Conservation (phyloP, 2,113 vertebrate species). For the Phaethornis superciliosus region DNA sequence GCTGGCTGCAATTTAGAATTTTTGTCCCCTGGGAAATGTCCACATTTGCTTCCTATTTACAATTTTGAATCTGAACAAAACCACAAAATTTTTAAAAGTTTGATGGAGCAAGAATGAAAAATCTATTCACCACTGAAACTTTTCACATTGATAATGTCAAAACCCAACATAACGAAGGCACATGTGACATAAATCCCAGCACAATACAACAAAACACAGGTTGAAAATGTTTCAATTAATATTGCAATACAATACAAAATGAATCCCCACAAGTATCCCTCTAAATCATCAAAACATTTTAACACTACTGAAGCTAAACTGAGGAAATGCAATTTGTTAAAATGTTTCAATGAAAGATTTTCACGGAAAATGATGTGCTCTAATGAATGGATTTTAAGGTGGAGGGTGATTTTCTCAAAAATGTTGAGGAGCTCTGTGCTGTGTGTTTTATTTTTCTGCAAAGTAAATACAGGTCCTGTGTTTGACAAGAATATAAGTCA, state of each 20-base stretch:
- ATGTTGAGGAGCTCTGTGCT: not conserved
- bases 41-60: conserved; percentile 15
- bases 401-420: not conserved
- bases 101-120: not conserved
- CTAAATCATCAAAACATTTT: not conserved
- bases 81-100: not conserved
- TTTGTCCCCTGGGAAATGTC: not conserved
- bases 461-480: not conserved
- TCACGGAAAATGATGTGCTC: not conserved
- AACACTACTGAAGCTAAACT: not conserved
- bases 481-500: not conserved
- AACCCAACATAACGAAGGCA: not conserved
- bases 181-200: not conserved
- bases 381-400: not conserved
- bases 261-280: not conserved
- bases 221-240: conserved; percentile 23
- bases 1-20: not conserved
- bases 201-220: not conserved
- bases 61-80: not conserved
- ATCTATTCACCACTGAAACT: not conserved
- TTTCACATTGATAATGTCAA: conserved; percentile 16
- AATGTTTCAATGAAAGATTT: not conserved
- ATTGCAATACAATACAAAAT: not conserved
- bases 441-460: not conserved
- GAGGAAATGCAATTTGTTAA: not conserved